Evolutionary conservation across 2,113 vertebrate genomes (phyloP).

Genomic region (Pygoscelis adeliae): DNA sequence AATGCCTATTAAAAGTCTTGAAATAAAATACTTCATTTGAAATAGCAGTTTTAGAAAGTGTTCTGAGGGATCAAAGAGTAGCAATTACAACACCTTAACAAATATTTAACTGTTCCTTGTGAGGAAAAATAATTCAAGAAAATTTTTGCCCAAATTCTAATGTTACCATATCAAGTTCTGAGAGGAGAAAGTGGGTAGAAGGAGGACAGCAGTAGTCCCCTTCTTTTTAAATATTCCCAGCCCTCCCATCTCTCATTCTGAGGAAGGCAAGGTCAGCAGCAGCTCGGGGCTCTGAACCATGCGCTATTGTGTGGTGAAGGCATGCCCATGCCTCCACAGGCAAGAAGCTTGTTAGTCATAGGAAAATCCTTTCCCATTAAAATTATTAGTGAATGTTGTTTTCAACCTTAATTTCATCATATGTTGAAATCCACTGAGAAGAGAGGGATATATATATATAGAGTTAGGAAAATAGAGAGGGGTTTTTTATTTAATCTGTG

Average conservation of each 20-base stretch:
- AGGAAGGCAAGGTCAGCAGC: background rate
- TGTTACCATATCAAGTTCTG: background rate
- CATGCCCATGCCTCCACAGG: background rate
- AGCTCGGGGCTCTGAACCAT: background rate
- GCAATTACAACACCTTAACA: background rate
- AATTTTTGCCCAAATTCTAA: background rate
- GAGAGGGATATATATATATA: background rate
- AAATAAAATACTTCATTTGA: background rate
- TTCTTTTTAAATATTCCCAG: background rate
- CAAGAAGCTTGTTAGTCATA: background rate
- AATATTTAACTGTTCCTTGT: background rate
- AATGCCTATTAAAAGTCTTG: background rate
- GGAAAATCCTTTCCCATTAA: conserved; percentile 1
- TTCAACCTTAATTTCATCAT: background rate
- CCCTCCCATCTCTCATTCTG: background rate
- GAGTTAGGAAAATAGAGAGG: background rate
- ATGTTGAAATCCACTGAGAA: background rate
- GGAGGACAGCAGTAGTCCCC: background rate
- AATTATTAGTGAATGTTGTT: background rate
- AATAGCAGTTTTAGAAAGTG: background rate
- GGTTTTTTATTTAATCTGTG: background rate
- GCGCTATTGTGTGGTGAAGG: background rate
- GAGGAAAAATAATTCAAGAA: background rate
- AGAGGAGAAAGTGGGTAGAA: background rate
- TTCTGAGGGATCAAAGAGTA: background rate